Conservation (phyloP, 2,888 invertebrate species). For the Andrena haemorrhoa region DNA sequence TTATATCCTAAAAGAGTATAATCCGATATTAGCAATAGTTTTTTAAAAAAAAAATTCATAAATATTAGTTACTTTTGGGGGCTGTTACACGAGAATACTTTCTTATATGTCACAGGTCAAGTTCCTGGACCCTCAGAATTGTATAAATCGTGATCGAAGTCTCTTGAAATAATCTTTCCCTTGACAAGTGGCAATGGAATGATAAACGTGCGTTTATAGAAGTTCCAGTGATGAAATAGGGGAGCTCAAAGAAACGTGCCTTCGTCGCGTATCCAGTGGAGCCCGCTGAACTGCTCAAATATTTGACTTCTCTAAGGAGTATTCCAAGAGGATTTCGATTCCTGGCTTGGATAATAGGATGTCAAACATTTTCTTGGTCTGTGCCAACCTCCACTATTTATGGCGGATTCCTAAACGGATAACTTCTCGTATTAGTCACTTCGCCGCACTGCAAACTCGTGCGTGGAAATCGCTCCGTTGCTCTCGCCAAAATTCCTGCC, state of each 20-base stretch:
- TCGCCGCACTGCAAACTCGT: conserved; percentile 46
- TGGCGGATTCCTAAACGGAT: conserved; percentile 48
- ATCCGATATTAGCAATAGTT: too few relatives aligned
- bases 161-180: too few relatives aligned
- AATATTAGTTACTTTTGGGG: too few relatives aligned
- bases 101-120: too few relatives aligned
- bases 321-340: conserved; percentile 38
- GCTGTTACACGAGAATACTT: too few relatives aligned
- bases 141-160: too few relatives aligned
- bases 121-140: too few relatives aligned
- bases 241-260: background rate
- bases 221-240: background rate
- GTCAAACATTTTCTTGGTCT: conserved; percentile 49
- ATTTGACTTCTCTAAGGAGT: conserved; percentile 20
- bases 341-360: conserved; percentile 42
- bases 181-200: too few relatives aligned
- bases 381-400: conserved; percentile 49
- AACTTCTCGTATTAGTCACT: conserved; percentile 56
- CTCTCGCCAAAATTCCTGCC: conserved; percentile 31
- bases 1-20: too few relatives aligned
- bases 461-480: conserved; percentile 35
- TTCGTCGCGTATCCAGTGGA: background rate
- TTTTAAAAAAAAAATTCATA: too few relatives aligned
- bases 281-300: conserved; percentile 22
- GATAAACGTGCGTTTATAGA: background rate